Evolutionary conservation across 1,140 invertebrate genomes (phyloP).

Genomic region (Drosophila kohkoa): DNA sequence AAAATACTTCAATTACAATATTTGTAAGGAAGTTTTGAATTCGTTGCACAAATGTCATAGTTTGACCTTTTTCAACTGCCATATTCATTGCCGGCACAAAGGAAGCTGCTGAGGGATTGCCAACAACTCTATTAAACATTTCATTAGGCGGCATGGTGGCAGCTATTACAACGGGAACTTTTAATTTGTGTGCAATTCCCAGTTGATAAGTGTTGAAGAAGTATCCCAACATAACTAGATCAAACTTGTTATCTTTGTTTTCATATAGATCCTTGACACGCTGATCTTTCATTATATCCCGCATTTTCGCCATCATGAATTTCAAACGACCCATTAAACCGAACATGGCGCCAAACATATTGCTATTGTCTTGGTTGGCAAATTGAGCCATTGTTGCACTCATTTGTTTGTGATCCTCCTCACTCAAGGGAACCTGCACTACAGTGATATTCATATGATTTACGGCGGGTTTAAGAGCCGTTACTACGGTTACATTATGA

Average conservation of each 20-base stretch:
- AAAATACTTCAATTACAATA: slow-evolving; percentile 1
- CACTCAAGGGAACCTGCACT: slow-evolving; percentile 44
- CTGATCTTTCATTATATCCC: slow-evolving; percentile 40
- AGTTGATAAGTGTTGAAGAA: slow-evolving; percentile 71
- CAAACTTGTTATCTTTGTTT: slow-evolving; percentile 62
- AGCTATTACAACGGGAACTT: slow-evolving; percentile 55
- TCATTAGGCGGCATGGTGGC: slow-evolving; percentile 39
- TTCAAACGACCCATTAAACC: slow-evolving; percentile 10
- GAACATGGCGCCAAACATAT: slow-evolving; percentile 17
- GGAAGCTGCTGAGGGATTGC: slow-evolving; percentile 57
- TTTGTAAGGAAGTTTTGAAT: slow-evolving; percentile 30
- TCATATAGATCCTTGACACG: slow-evolving; percentile 60
- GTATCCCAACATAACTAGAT: slow-evolving; percentile 66
- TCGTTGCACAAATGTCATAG: slow-evolving; percentile 37
- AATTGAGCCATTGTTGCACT: slow-evolving; percentile 22
- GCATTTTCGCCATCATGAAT: slow-evolving; percentile 48
- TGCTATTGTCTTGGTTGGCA: slow-evolving; percentile 31
- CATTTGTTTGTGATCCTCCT: slow-evolving; percentile 26
- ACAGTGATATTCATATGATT: slow-evolving; percentile 51
- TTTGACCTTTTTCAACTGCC: slow-evolving; percentile 3
- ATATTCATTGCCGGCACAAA: slow-evolving; percentile 57
- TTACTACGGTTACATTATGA: slow-evolving; percentile 75
- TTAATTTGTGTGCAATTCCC: slow-evolving; percentile 68
- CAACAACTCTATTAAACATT: slow-evolving; percentile 45
- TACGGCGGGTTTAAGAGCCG: slow-evolving; percentile 50